phyloP scores from a whole-genome alignment of 2,797 vertebrate genomes.

The Moxostoma hubbsi region DNA sequence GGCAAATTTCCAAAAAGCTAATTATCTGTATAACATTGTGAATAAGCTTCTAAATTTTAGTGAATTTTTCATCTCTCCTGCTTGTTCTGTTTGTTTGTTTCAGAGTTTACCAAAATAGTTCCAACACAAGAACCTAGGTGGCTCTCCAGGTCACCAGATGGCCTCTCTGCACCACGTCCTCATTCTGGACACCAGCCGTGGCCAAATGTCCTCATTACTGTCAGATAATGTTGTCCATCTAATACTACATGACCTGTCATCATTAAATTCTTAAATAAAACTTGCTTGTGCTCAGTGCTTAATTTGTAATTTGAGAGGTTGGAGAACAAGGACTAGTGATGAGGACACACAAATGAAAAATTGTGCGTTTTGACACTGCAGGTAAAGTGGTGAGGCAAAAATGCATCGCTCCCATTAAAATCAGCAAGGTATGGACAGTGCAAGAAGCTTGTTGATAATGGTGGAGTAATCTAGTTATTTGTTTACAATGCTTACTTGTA shows the following conservation, averaged over 20 bases:
- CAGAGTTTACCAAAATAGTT: constrained; percentile 41
- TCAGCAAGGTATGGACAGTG: too few species aligned
- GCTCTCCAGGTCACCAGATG: background rate
- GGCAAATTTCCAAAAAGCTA: too few species aligned
- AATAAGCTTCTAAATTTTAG: background rate
- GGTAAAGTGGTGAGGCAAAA: too few species aligned
- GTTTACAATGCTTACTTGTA: too few species aligned
- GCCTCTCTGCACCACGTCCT: background rate
- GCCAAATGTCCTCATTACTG: background rate
- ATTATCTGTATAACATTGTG: background rate
- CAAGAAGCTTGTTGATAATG: too few species aligned
- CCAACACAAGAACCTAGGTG: background rate
- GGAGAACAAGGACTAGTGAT: too few species aligned
- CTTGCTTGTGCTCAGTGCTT: background rate
- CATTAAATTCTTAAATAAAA: constrained; percentile 9
- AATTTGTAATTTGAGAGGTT: background rate
- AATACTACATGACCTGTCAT: background rate
- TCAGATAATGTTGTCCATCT: background rate
- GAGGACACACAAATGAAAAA: too few species aligned
- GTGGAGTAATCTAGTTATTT: too few species aligned
- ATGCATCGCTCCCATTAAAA: too few species aligned
- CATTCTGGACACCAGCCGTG: background rate
- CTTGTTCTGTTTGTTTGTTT: constrained; percentile 25
- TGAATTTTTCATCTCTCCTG: constrained; percentile 1
- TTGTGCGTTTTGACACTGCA: too few species aligned